Percentiles rank a stretch among this genome's conserved stretches.
These are phyloP conservation scores for Candoia aspera DNA, from an alignment of 2,113 vertebrate genomes.

Conservation along the genomic window DNA sequence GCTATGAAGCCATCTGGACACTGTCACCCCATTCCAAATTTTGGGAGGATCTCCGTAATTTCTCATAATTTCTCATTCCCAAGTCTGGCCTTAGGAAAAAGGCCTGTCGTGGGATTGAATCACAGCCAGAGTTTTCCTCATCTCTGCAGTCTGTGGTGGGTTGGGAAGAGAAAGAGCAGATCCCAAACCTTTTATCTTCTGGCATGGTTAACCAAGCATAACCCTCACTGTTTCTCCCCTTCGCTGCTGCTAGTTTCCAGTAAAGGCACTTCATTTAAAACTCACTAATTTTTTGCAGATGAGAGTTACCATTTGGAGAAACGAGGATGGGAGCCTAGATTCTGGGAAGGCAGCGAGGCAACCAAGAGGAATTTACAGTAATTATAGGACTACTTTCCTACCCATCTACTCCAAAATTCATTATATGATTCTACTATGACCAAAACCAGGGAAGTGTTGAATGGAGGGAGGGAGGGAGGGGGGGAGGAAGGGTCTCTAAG, in stretches of 20 bases:
- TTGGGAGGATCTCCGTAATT: not conserved
- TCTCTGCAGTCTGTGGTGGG: not conserved
- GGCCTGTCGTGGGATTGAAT: not conserved
- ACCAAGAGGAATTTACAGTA: not conserved
- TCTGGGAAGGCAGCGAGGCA: not conserved
- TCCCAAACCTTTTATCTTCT: not conserved
- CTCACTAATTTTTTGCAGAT: slow-evolving; percentile 18
- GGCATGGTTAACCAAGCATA: not conserved
- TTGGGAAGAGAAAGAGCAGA: not conserved
- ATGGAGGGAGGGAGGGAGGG: not conserved
- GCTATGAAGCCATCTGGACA: not conserved
- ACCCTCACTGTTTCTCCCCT: not conserved
- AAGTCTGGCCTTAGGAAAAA: not conserved
- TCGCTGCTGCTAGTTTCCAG: not conserved
- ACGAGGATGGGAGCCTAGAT: not conserved
- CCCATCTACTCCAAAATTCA: not conserved
- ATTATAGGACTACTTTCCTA: not conserved
- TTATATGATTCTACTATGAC: not conserved
- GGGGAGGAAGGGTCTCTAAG: not conserved
- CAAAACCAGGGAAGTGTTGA: not conserved
- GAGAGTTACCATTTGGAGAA: slow-evolving; percentile 12
- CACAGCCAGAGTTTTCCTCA: not conserved
- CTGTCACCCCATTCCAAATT: not conserved
- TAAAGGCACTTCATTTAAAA: not conserved
- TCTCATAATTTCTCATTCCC: not conserved